These are phyloP conservation scores for Drosophila recens DNA, from an alignment of 2,888 invertebrate genomes.

Conservation along the genomic window DNA sequence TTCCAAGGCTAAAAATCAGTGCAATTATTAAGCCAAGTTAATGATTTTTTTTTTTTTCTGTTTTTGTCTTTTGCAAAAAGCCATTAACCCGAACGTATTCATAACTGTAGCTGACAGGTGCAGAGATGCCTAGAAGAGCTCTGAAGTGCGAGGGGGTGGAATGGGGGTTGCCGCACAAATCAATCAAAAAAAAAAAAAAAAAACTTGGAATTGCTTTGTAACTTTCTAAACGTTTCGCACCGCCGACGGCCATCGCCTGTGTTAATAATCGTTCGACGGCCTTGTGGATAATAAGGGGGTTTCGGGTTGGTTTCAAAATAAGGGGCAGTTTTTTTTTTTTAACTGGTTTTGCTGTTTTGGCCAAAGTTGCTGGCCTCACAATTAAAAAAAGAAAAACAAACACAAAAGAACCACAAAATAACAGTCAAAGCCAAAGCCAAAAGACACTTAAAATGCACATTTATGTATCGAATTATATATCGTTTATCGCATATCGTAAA, in stretches of 20 bases:
- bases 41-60: background rate
- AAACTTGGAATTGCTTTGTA: conserved; percentile 12
- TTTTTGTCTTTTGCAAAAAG: conserved; percentile 18
- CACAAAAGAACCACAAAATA: conserved; percentile 54
- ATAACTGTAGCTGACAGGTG: conserved; percentile 23
- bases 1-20: conserved; percentile 30
- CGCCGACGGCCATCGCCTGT: conserved; percentile 27
- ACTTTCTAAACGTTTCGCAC: conserved; percentile 41
- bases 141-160: background rate
- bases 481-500: background rate
- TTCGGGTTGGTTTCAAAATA: background rate
- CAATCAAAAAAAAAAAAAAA: background rate
- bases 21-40: conserved; percentile 15
- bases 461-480: conserved; percentile 5
- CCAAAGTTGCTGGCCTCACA: conserved; percentile 55
- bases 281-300: conserved; percentile 26
- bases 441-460: conserved; percentile 3
- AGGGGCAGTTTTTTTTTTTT: background rate
- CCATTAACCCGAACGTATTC: conserved; percentile 24
- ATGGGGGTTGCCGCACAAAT: conserved; percentile 10
- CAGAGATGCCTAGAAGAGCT: background rate
- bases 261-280: conserved; percentile 33
- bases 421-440: conserved; percentile 47
- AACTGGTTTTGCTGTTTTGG: conserved; percentile 36
- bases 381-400: conserved; percentile 7